A percentile compares a stretch with the other conserved stretches of the same genome.
Conservation (phyloP, 2,888 invertebrate genomes). For the Erebia ligea region DNA sequence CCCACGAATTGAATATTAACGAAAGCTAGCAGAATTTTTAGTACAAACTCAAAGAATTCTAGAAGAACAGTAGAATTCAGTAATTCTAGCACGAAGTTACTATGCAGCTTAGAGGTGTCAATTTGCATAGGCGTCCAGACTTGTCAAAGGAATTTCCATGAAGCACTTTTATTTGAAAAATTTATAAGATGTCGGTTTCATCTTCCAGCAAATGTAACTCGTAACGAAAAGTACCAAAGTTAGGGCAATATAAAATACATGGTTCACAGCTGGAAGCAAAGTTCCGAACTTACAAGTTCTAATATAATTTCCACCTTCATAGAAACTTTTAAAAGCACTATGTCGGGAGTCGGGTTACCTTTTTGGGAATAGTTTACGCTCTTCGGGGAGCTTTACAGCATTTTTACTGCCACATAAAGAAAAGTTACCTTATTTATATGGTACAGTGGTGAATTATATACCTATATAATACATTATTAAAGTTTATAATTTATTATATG, state of each 20-base stretch:
- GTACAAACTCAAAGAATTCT: too few relatives aligned
- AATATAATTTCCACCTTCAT: slow-evolving; percentile 17
- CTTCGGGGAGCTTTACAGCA: slow-evolving; percentile 23
- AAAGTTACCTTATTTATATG: slow-evolving; percentile 30
- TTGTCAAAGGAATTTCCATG: slow-evolving; percentile 2
- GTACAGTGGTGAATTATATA: slow-evolving; percentile 16
- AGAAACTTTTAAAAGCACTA: slow-evolving; percentile 26
- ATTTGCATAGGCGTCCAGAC: too few relatives aligned
- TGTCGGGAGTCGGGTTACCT: slow-evolving; percentile 12
- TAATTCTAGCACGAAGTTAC: too few relatives aligned
- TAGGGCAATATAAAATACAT: slow-evolving; percentile 16
- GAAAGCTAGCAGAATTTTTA: too few relatives aligned
- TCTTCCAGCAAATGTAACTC: background rate
- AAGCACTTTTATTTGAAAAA: background rate
- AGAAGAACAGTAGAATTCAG: too few relatives aligned
- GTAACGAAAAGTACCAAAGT: slow-evolving; percentile 5
- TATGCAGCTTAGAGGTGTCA: too few relatives aligned
- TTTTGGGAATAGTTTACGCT: slow-evolving; percentile 28
- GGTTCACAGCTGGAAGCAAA: slow-evolving; percentile 13
- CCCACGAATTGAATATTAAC: too few relatives aligned
- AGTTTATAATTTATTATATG: background rate
- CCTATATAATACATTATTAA: too few relatives aligned
- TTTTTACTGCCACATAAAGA: slow-evolving; percentile 30
- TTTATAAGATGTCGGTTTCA: slow-evolving; percentile 6
- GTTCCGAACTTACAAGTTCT: slow-evolving; percentile 18